Evolutionary conservation across 2,797 vertebrate species (phyloP), one percentile per base, ranked within the genome.

Genomic region (Microhierax caerulescens): DNA sequence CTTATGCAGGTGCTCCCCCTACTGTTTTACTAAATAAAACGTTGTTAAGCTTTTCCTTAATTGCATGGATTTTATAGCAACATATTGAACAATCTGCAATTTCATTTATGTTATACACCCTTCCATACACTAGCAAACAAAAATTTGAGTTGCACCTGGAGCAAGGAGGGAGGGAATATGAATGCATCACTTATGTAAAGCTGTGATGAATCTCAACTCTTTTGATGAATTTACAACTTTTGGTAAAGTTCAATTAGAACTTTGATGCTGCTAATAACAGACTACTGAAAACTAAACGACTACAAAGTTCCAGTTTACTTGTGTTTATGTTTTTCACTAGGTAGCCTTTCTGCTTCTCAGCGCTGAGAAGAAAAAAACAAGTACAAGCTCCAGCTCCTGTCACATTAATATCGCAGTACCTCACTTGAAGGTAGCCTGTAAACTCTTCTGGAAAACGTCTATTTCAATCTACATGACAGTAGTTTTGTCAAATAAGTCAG

Each of bases 1-100:
- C 63, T 95, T 68, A 37, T 32, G 32, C 90, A 51, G 84, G 24
- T 32, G 48, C 90, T 82, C 54, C 81, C 65, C 27, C 96, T 93
- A 23, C 78, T 61, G 97, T 10, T 45, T 4, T 6, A 9, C 3
- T 10, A 3, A 15, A 15, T 0, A 5, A 86, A 75, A 14, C 0
- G 0, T 19, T 17, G 30, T 15, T 2, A 13, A 0, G 12, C 4
- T 79, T 39, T 6, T 1, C 41, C 19, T 53, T 11, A 8, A 25
- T 28, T 14, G 9, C 32, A 16, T 8, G 9, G 14, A 37, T 63
- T 80, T 48, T 28, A 22, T 4, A 37, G 22, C 16, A 23, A 18
- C 32, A 5, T 27, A 41, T 2, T 3, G 32, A 59, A 41, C 6
- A 21, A 25, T 1, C 7, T 34, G 36, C 28, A 16, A 6, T 21